Conservation (phyloP, 1,140 invertebrate genomes). For the Tyrophagus putrescentiae region DNA sequence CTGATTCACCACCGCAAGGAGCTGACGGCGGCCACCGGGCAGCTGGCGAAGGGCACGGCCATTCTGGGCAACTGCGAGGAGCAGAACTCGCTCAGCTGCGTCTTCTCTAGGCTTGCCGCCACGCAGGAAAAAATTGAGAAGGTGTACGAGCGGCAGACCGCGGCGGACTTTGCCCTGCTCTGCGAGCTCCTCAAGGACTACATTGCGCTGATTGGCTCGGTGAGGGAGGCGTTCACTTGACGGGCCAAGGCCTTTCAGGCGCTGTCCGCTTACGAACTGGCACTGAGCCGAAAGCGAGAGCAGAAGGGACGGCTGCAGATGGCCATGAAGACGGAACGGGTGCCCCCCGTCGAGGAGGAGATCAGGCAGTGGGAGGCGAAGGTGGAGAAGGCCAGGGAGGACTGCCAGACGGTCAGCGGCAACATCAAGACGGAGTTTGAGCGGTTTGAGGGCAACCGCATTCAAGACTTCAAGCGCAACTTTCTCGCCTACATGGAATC, state of each 20-base stretch:
- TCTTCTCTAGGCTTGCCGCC: slow-evolving; percentile 80
- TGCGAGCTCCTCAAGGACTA: slow-evolving; percentile 92
- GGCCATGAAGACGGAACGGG: slow-evolving; percentile 67
- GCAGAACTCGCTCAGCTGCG: slow-evolving; percentile 76
- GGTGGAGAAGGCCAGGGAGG: slow-evolving; percentile 85
- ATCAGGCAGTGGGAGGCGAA: slow-evolving; percentile 81
- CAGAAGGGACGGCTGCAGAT: slow-evolving; percentile 80
- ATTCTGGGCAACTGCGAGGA: slow-evolving; percentile 88
- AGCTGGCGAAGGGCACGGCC: slow-evolving; percentile 70
- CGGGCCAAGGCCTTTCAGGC: slow-evolving; percentile 92
- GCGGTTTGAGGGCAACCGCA: slow-evolving; percentile 68
- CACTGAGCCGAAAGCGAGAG: slow-evolving; percentile 83
- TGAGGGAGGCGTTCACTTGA: slow-evolving; percentile 96
- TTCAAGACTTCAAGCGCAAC: slow-evolving; percentile 75
- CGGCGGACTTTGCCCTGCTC: slow-evolving; percentile 82
- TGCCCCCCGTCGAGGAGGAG: slow-evolving; percentile 72
- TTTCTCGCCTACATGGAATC: slow-evolving; percentile 82
- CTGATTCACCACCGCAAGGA: slow-evolving; percentile 74
- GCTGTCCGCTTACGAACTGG: slow-evolving; percentile 91
- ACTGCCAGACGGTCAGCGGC: slow-evolving; percentile 87
- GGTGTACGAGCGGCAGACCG: slow-evolving; percentile 74
- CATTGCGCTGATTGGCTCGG: slow-evolving; percentile 72
- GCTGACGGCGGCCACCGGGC: slow-evolving; percentile 56
- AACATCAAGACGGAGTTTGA: slow-evolving; percentile 93
- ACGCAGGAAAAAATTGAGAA: slow-evolving; percentile 78